These are phyloP conservation scores for Morelia viridis DNA, from an alignment of 2,797 vertebrate genomes.

Conservation along the genomic window DNA sequence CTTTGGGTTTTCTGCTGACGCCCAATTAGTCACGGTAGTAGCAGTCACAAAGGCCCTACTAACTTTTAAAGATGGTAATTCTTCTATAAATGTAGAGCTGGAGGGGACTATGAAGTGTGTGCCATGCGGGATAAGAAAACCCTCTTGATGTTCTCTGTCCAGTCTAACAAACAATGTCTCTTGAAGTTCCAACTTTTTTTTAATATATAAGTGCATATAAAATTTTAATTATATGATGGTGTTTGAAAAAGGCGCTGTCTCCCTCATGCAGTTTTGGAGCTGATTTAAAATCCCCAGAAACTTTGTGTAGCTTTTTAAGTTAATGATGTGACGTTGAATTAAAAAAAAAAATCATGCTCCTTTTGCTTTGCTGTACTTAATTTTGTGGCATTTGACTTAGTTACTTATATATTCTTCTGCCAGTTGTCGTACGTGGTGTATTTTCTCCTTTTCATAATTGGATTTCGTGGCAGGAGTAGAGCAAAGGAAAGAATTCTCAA, in stretches of 20 bases:
- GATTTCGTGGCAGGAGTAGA: conserved; percentile 39
- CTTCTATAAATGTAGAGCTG: background rate
- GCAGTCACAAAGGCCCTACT: background rate
- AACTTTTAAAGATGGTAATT: conserved; percentile 11
- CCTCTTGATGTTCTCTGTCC: conserved; percentile 26
- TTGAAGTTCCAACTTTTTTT: background rate
- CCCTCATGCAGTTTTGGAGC: conserved; percentile 51
- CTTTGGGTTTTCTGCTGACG: background rate
- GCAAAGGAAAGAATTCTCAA: conserved; percentile 2
- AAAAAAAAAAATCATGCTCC: conserved; percentile 18
- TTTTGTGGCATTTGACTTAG: conserved; percentile 66
- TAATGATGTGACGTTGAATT: conserved; percentile 59
- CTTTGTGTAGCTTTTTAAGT: conserved; percentile 65
- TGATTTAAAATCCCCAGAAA: conserved; percentile 46
- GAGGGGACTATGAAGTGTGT: conserved; percentile 26
- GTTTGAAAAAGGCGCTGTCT: background rate
- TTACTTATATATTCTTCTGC: conserved; percentile 59
- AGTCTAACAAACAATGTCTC: background rate
- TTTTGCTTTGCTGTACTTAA: conserved; percentile 58
- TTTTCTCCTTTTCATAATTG: conserved; percentile 51
- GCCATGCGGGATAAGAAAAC: conserved; percentile 29
- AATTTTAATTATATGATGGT: background rate
- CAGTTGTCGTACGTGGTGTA: conserved; percentile 48
- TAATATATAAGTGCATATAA: background rate
- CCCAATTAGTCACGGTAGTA: too few relatives aligned